A percentile compares a stretch with the other conserved stretches of the same genome.
These are phyloP conservation scores for Andricus grossulariae DNA, from an alignment of 1,140 invertebrate genomes.

Conservation along the genomic window DNA sequence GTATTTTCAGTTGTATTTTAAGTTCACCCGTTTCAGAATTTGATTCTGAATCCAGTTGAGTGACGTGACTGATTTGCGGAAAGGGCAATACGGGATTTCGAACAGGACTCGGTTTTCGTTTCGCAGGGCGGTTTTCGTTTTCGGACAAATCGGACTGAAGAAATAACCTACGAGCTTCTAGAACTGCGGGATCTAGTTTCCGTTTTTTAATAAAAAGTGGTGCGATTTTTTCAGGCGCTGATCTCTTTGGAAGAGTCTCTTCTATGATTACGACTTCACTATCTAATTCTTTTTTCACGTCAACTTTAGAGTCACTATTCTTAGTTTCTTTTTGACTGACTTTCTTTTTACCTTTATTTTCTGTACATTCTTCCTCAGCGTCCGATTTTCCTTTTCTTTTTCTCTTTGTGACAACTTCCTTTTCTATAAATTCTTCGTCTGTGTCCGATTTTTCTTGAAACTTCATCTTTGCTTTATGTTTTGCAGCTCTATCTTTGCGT, in stretches of 20 bases:
- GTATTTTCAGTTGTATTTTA: slow-evolving; percentile 44
- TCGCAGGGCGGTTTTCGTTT: slow-evolving; percentile 45
- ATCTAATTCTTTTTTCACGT: slow-evolving; percentile 22
- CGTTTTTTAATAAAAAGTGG: slow-evolving; percentile 70
- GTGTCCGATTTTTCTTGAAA: slow-evolving; percentile 28
- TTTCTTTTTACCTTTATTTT: slow-evolving; percentile 41
- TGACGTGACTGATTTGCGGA: slow-evolving; percentile 68
- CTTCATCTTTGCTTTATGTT: slow-evolving; percentile 16
- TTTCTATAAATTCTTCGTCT: background rate
- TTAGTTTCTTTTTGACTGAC: slow-evolving; percentile 35
- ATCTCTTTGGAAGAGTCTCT: slow-evolving; percentile 50
- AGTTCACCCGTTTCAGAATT: background rate
- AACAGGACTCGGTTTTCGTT: slow-evolving; percentile 32
- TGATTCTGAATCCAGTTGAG: slow-evolving; percentile 51
- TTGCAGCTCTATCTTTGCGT: slow-evolving; percentile 1
- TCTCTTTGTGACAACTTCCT: background rate
- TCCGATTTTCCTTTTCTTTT: slow-evolving; percentile 5
- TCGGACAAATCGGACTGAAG: slow-evolving; percentile 63
- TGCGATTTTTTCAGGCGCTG: slow-evolving; percentile 66
- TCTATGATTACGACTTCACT: slow-evolving; percentile 36
- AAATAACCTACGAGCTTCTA: slow-evolving; percentile 61
- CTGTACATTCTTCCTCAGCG: slow-evolving; percentile 8
- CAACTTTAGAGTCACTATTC: slow-evolving; percentile 20
- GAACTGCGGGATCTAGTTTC: slow-evolving; percentile 60
- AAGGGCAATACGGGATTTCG: slow-evolving; percentile 56